These are phyloP conservation scores for Delichon dasypus DNA, from an alignment of 2,797 vertebrate genomes.

Conservation along the genomic window DNA sequence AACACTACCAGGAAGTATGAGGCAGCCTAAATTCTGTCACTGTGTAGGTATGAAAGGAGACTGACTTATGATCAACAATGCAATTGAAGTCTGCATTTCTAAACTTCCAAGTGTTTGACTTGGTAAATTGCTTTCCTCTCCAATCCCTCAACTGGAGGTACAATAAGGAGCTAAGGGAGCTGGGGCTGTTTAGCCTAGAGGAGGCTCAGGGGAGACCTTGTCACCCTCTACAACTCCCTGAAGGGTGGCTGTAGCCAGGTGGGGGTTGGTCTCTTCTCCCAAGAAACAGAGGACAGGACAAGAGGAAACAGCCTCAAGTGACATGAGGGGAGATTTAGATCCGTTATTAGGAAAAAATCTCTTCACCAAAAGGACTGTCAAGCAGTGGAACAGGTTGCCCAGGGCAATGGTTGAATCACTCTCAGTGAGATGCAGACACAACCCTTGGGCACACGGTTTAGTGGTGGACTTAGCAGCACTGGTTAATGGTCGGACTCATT, in stretches of 20 bases:
- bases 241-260: background rate
- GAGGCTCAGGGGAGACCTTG: background rate
- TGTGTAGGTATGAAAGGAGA: background rate
- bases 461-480: background rate
- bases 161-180: background rate
- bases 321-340: background rate
- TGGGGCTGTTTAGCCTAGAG: background rate
- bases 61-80: background rate
- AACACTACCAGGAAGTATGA: background rate
- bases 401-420: background rate
- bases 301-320: background rate
- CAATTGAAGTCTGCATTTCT: background rate
- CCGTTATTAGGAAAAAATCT: background rate
- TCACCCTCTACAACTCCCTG: background rate
- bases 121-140: background rate
- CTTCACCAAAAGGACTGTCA: background rate
- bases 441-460: background rate
- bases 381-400: background rate
- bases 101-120: background rate
- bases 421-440: background rate
- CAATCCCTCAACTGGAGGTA: background rate
- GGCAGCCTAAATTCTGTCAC: background rate
- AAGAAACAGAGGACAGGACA: background rate
- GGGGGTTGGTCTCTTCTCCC: fast-evolving
- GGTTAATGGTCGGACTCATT: fast-evolving